phyloP scores from a whole-genome alignment of 2,113 vertebrate species.

The Ramphastos sulfuratus region DNA sequence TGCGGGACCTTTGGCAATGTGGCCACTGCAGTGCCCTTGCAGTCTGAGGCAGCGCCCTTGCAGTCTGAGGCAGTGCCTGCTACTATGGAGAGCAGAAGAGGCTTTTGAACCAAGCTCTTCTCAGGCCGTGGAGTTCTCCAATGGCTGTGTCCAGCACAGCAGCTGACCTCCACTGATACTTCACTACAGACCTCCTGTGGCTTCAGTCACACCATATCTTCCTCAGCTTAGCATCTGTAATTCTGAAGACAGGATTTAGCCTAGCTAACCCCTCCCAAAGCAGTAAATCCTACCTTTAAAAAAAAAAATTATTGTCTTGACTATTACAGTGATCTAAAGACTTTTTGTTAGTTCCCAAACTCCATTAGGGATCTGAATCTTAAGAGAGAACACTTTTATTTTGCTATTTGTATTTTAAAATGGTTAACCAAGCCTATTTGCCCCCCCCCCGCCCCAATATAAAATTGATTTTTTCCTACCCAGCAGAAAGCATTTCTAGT shows the following conservation, averaged over 20 bases:
- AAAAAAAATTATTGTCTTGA: neutral
- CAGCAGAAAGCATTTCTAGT: neutral
- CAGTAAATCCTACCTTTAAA: neutral
- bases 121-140: neutral
- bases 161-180: neutral
- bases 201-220: neutral
- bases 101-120: neutral
- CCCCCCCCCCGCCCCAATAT: no score
- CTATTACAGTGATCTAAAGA: neutral
- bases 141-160: neutral
- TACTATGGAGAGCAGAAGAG: neutral
- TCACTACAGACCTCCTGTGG: neutral
- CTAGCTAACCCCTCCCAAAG: neutral
- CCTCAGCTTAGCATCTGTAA: neutral
- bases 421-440: neutral
- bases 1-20: rapidly evolving
- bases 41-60: neutral
- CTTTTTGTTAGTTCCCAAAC: neutral
- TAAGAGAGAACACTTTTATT: neutral
- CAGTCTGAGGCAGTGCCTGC: neutral
- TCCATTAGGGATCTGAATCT: neutral
- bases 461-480: neutral
- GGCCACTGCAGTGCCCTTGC: neutral
- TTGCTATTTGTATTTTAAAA: neutral
- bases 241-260: neutral